These are phyloP conservation scores for Kryptolebias marmoratus DNA, from an alignment of 2,113 vertebrate species.

Conservation along the genomic window DNA sequence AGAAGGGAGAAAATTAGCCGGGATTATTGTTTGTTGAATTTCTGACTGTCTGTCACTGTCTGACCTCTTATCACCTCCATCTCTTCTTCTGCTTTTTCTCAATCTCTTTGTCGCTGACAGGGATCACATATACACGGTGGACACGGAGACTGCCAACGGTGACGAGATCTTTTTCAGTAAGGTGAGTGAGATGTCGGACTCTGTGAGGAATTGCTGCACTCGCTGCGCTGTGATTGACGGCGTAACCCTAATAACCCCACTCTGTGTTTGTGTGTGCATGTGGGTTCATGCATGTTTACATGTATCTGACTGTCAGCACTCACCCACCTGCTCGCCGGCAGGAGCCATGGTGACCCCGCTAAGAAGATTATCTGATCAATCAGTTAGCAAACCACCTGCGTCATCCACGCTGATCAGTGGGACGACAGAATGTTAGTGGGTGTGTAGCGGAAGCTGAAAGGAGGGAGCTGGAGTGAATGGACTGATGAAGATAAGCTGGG, in stretches of 20 bases:
- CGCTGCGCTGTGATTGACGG: constrained; percentile 38
- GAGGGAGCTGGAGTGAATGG: not conserved
- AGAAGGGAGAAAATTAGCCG: constrained; percentile 41
- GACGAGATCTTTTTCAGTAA: constrained; percentile 99
- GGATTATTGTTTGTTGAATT: constrained; percentile 61
- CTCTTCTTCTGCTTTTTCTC: constrained; percentile 32
- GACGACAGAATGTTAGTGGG: constrained; percentile 41
- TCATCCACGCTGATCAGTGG: constrained; percentile 64
- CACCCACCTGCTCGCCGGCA: constrained; percentile 29
- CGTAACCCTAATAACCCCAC: constrained; percentile 41
- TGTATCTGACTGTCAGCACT: constrained; percentile 26
- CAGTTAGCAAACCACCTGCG: constrained; percentile 61
- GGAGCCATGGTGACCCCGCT: constrained; percentile 61
- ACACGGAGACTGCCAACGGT: constrained; percentile 89
- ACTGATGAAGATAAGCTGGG: not conserved
- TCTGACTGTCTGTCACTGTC: constrained; percentile 61
- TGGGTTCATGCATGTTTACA: constrained; percentile 29
- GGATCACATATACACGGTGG: constrained; percentile 99
- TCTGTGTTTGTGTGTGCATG: constrained; percentile 24
- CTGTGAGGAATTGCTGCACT: constrained; percentile 50
- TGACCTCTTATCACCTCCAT: constrained; percentile 65
- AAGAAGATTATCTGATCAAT: constrained; percentile 80
- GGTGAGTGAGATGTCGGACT: constrained; percentile 85
- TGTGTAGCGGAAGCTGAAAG: constrained; percentile 33
- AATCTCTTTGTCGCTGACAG: constrained; percentile 78